A percentile compares a stretch with the other conserved stretches of the same genome.
Evolutionary conservation across 2,888 invertebrate genomes (phyloP).

Genomic region (Orthosia gracilis): DNA sequence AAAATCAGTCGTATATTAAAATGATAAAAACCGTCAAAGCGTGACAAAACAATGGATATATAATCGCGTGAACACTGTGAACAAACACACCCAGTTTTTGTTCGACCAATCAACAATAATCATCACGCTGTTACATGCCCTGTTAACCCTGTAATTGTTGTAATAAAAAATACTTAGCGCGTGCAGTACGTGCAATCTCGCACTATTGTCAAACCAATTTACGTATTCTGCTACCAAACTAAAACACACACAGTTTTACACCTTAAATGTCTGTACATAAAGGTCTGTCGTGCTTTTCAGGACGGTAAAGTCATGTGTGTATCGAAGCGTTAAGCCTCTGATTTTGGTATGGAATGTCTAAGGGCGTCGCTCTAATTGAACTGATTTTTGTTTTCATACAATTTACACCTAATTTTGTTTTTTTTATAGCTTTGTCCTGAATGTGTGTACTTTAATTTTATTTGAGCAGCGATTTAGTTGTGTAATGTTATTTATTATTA

Average conservation of each 20-base stretch:
- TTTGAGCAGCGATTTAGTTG: background rate
- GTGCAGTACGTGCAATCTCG: slow-evolving; percentile 72
- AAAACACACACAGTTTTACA: slow-evolving; percentile 33
- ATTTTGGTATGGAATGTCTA: slow-evolving; percentile 77
- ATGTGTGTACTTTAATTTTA: slow-evolving; percentile 20
- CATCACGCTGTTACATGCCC: slow-evolving; percentile 80
- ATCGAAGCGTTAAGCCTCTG: slow-evolving; percentile 74
- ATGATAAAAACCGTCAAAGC: slow-evolving; percentile 42
- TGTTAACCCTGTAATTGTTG: slow-evolving; percentile 82
- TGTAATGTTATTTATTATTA: slow-evolving; percentile 9
- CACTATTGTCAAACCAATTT: slow-evolving; percentile 59
- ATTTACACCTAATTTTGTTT: slow-evolving; percentile 78
- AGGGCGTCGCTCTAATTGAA: slow-evolving; percentile 80
- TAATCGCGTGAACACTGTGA: slow-evolving; percentile 32
- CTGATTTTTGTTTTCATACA: slow-evolving; percentile 76
- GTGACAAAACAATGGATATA: slow-evolving; percentile 61
- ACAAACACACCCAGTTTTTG: slow-evolving; percentile 75
- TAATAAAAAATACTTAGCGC: slow-evolving; percentile 78
- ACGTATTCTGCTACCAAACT: background rate
- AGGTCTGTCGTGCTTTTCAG: slow-evolving; percentile 1
- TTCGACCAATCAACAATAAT: slow-evolving; percentile 79
- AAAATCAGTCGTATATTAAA: slow-evolving; percentile 51
- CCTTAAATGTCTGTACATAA: slow-evolving; percentile 38
- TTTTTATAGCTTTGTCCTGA: slow-evolving; percentile 42
- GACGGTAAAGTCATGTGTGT: slow-evolving; percentile 52